phyloP scores from a whole-genome alignment of 2,888 invertebrate species.

The Strigamia crassipes region DNA sequence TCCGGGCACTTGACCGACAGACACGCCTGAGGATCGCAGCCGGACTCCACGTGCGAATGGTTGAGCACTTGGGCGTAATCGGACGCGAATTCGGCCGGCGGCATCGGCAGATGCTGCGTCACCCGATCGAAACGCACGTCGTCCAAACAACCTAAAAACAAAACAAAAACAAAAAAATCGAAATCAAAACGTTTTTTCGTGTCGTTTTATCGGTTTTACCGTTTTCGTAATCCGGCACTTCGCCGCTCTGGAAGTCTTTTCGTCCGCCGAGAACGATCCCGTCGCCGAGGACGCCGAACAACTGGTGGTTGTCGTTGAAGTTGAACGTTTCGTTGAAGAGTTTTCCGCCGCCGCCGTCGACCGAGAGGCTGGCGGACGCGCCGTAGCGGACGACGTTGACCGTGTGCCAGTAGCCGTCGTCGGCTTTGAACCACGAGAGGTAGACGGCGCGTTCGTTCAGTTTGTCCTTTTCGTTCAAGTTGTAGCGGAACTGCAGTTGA shows the following conservation, averaged over 20 bases:
- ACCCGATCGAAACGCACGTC: slow-evolving; percentile 61
- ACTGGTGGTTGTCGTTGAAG: slow-evolving; percentile 50
- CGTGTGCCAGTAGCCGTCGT: slow-evolving; percentile 60
- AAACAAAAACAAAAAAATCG: slow-evolving; percentile 17
- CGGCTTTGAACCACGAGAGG: slow-evolving; percentile 53
- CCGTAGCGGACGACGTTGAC: slow-evolving; percentile 55
- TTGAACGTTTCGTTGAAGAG: slow-evolving; percentile 52
- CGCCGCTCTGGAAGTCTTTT: slow-evolving; percentile 45
- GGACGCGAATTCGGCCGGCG: slow-evolving; percentile 91
- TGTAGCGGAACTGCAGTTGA: slow-evolving; percentile 57
- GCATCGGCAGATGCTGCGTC: slow-evolving; percentile 90
- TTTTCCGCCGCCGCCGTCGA: slow-evolving; percentile 60
- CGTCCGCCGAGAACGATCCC: slow-evolving; percentile 53
- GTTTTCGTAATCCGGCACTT: not conserved
- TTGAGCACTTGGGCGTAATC: slow-evolving; percentile 82
- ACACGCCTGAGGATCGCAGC: slow-evolving; percentile 72
- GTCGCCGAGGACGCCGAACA: slow-evolving; percentile 51
- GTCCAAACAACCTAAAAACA: slow-evolving; percentile 60
- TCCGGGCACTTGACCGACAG: slow-evolving; percentile 54
- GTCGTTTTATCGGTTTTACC: not conserved
- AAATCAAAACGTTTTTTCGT: no score
- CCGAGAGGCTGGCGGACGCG: slow-evolving; percentile 57
- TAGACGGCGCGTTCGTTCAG: slow-evolving; percentile 50
- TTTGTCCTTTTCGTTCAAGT: slow-evolving; percentile 55
- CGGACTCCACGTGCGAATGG: slow-evolving; percentile 87